Conservation (phyloP, 2,888 invertebrate genomes). For the Mesochorus sp. region DNA sequence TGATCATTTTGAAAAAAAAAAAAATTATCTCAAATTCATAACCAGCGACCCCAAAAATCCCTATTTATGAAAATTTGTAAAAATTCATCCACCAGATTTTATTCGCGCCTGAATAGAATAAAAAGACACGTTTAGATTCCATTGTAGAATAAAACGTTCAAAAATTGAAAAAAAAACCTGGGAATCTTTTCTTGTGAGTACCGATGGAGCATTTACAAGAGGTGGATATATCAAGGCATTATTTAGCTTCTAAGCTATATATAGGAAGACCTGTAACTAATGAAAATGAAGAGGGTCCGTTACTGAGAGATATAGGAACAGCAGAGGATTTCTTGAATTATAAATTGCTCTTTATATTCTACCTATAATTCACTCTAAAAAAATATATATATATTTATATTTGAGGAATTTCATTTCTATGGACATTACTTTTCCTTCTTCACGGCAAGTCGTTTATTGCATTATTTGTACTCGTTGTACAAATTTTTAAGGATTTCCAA, state of each 20-base stretch:
- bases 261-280: conserved; percentile 18
- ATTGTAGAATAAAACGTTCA: no score
- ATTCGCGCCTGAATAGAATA: no score
- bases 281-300: not conserved
- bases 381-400: no score
- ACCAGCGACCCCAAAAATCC: no score
- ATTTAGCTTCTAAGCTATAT: conserved; percentile 8
- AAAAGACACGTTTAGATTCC: no score
- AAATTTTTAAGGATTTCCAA: not conserved
- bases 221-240: conserved; percentile 12
- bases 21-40: no score
- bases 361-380: conserved; percentile 16
- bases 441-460: not conserved
- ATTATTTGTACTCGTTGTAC: not conserved
- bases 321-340: conserved; percentile 2
- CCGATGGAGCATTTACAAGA: conserved; percentile 12
- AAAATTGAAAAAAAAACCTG: no score
- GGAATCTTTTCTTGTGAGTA: no score
- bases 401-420: not conserved
- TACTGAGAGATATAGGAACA: not conserved
- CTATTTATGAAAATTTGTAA: no score
- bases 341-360: not conserved
- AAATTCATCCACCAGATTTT: no score
- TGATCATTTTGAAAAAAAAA: no score
- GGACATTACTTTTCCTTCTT: not conserved